Percentiles rank a stretch among this genome's conserved stretches.
Conservation (phyloP, 1,140 invertebrate genomes). For the Brevipalpus yothersi region DNA sequence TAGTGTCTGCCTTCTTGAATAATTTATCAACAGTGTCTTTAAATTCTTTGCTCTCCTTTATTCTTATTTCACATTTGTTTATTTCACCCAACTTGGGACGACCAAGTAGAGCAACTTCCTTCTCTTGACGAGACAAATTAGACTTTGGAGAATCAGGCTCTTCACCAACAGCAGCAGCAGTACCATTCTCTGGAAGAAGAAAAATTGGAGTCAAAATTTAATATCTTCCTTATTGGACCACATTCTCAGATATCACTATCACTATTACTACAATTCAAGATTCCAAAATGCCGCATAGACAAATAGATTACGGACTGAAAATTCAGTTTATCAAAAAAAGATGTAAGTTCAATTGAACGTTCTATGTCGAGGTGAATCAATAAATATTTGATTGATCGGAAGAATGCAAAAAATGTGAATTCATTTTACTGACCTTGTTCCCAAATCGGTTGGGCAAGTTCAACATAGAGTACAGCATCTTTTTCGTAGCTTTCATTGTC, state of each 20-base stretch:
- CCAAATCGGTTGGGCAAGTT: slow-evolving; percentile 60
- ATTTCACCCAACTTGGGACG: slow-evolving; percentile 66
- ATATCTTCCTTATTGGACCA: too few relatives aligned
- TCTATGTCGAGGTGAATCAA: too few relatives aligned
- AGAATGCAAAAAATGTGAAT: not conserved
- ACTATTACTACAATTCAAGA: too few relatives aligned
- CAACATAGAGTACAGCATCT: slow-evolving; percentile 72
- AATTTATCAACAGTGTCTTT: slow-evolving; percentile 95
- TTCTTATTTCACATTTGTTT: slow-evolving; percentile 51
- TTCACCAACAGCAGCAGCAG: not conserved
- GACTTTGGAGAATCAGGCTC: not conserved
- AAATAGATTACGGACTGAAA: too few relatives aligned
- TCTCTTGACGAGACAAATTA: not conserved
- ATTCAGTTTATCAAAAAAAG: too few relatives aligned
- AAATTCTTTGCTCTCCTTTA: slow-evolving; percentile 94
- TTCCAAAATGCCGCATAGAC: too few relatives aligned
- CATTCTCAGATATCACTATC: too few relatives aligned
- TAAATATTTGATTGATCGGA: not conserved
- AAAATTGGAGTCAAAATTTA: not conserved
- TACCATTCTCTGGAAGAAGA: not conserved
- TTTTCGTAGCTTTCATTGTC: slow-evolving; percentile 97
- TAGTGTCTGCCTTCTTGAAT: slow-evolving; percentile 80
- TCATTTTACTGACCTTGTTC: slow-evolving; percentile 8
- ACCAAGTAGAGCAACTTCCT: slow-evolving; percentile 58
- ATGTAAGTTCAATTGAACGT: not conserved